Conservation (phyloP, 2,888 invertebrate genomes). For the Hoplodrina blanda region DNA sequence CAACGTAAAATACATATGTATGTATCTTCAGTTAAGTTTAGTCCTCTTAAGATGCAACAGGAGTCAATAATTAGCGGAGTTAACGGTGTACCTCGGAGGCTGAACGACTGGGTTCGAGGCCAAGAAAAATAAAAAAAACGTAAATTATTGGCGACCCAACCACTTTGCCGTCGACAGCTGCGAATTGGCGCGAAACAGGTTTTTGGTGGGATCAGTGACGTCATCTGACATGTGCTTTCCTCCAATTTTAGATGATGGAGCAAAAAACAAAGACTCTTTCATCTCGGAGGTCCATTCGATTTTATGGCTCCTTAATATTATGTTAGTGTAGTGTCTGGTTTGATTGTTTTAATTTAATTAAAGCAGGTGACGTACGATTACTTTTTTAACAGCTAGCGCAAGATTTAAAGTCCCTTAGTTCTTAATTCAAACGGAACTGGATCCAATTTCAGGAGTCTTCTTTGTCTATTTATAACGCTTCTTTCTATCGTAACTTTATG, state of each 20-base stretch:
- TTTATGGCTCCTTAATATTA: conserved; percentile 79
- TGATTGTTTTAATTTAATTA: conserved; percentile 54
- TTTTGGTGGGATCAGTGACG: conserved; percentile 85
- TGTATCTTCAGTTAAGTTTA: conserved; percentile 53
- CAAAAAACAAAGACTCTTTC: conserved; percentile 81
- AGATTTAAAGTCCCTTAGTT: not conserved
- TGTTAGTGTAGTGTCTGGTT: conserved; percentile 50
- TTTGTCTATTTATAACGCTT: conserved; percentile 1
- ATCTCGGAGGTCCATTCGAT: conserved; percentile 75
- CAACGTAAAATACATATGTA: conserved; percentile 32
- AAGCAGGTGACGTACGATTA: conserved; percentile 60
- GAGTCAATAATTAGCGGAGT: conserved; percentile 72
- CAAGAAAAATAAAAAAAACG: conserved; percentile 75
- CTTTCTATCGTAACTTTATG: too few relatives aligned
- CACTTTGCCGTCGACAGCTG: conserved; percentile 86
- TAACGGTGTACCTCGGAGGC: conserved; percentile 86
- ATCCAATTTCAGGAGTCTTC: not conserved
- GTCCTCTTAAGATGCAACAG: conserved; percentile 62
- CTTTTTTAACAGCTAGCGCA: conserved; percentile 1
- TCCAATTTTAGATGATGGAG: conserved; percentile 74
- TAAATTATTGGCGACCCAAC: conserved; percentile 79
- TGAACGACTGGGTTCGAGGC: conserved; percentile 76
- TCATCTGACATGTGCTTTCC: conserved; percentile 85
- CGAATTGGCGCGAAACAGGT: conserved; percentile 89
- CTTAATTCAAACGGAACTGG: conserved; percentile 13